phyloP scores from a whole-genome alignment of 1,140 invertebrate genomes.

The Diachasmimorpha longicaudata region DNA sequence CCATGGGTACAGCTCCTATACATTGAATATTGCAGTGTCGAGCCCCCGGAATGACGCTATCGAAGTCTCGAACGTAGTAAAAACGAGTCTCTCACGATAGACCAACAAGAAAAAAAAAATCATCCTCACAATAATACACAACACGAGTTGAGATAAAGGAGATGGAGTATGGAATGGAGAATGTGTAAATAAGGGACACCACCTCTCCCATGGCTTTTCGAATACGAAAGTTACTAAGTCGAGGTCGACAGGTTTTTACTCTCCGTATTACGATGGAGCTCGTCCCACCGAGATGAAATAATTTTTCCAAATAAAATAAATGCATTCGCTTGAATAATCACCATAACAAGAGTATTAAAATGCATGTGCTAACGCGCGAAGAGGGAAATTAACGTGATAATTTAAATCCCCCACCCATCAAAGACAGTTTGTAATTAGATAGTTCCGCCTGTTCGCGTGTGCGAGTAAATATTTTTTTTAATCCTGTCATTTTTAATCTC shows the following conservation, averaged over 20 bases:
- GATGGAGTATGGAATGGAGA: not conserved
- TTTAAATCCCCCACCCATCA: not conserved
- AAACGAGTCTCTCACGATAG: constrained; percentile 1
- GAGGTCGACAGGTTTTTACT: constrained; percentile 30
- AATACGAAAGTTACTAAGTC: constrained; percentile 24
- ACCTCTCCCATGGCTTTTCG: not conserved
- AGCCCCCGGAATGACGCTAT: not conserved
- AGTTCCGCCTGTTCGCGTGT: not conserved
- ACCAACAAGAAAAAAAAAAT: not conserved
- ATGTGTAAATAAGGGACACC: not conserved
- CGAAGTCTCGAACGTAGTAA: not conserved
- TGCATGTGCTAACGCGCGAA: not conserved
- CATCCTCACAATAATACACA: not conserved
- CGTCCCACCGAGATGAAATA: not conserved
- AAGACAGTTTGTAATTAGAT: not conserved
- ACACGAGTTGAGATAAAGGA: not conserved
- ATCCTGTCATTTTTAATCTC: not conserved
- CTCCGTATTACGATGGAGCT: constrained; percentile 6
- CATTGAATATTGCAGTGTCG: not conserved
- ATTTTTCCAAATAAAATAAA: not conserved
- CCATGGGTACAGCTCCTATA: not conserved
- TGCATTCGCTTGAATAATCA: not conserved
- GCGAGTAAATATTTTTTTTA: not conserved
- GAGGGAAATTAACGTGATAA: not conserved
- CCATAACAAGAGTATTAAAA: not conserved